A percentile compares a stretch with the other conserved stretches of the same genome.
Conservation (phyloP, 2,888 invertebrate genomes). For the Trichacis sp. region DNA sequence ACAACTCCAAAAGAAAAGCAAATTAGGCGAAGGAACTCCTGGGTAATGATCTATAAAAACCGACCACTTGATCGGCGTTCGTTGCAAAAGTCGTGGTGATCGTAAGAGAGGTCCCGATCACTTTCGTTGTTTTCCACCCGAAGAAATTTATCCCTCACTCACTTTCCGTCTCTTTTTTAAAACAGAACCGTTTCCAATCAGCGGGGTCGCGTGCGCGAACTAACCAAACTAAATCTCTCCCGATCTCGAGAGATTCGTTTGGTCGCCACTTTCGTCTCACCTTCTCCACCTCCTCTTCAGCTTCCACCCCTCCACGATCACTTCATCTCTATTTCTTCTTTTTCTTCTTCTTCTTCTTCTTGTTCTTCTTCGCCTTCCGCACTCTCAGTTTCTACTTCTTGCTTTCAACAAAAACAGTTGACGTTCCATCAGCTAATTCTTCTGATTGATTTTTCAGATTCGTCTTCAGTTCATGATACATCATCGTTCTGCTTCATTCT, state of each 20-base stretch:
- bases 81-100: constrained; percentile 30
- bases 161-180: constrained; percentile 47
- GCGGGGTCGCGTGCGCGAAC: constrained; percentile 69
- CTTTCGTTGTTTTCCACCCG: constrained; percentile 38
- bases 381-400: constrained; percentile 25
- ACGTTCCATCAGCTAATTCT: too few species aligned
- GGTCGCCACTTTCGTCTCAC: constrained; percentile 43
- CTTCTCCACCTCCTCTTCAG: constrained; percentile 34
- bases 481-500: constrained; percentile 21
- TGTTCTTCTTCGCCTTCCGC: constrained; percentile 7
- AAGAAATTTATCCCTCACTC: constrained; percentile 34
- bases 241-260: constrained; percentile 47
- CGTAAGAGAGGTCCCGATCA: constrained; percentile 43
- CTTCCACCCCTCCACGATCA: constrained; percentile 31
- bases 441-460: too few species aligned
- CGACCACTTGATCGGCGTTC: constrained; percentile 3
- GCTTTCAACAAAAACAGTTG: constrained; percentile 15
- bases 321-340: constrained; percentile 3
- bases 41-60: not conserved
- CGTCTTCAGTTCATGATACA: too few species aligned
- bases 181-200: constrained; percentile 64
- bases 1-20: not conserved
- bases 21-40: not conserved
- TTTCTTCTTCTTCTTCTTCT: not conserved
- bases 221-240: constrained; percentile 64